Percentiles rank a stretch among this genome's conserved stretches.
phyloP scores from a whole-genome alignment of 1,140 invertebrate genomes.

The Neuroterus valhalla region DNA sequence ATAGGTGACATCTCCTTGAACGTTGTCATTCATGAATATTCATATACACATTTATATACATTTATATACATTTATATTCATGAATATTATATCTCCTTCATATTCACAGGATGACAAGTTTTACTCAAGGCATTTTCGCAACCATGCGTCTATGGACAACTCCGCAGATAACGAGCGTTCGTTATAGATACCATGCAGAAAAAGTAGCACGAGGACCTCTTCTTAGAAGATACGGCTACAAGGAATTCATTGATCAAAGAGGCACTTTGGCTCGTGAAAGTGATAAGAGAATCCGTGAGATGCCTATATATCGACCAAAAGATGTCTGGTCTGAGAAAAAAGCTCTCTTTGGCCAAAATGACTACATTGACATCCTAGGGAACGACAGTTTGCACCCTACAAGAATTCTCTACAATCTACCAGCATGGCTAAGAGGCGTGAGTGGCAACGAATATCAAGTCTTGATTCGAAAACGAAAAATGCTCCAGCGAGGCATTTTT shows the following conservation, averaged over 20 bases:
- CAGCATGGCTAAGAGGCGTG: conserved; percentile 90
- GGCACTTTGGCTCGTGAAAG: conserved; percentile 82
- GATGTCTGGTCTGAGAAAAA: conserved; percentile 84
- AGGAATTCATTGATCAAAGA: conserved; percentile 79
- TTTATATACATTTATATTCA: too few species aligned
- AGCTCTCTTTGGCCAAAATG: conserved; percentile 95
- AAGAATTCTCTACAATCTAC: conserved; percentile 88
- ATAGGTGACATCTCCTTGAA: too few species aligned
- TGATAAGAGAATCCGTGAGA: too few species aligned
- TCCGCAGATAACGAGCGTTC: conserved; percentile 71
- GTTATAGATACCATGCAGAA: conserved; percentile 82
- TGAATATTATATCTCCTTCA: too few species aligned
- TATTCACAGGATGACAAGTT: conserved; percentile 9
- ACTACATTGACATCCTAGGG: conserved; percentile 96
- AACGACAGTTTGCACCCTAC: conserved; percentile 87
- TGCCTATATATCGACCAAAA: conserved; percentile 82
- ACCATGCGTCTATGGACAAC: conserved; percentile 55
- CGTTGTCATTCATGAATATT: too few species aligned
- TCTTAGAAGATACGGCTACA: conserved; percentile 82
- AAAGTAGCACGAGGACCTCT: conserved; percentile 78
- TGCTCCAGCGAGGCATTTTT: conserved; percentile 77
- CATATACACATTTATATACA: too few species aligned
- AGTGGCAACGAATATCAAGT: conserved; percentile 91
- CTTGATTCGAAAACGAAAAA: conserved; percentile 84
- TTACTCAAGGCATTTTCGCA: conserved; percentile 19